Conservation (phyloP, 2,113 vertebrate species). For the Rhombomys opimus region DNA sequence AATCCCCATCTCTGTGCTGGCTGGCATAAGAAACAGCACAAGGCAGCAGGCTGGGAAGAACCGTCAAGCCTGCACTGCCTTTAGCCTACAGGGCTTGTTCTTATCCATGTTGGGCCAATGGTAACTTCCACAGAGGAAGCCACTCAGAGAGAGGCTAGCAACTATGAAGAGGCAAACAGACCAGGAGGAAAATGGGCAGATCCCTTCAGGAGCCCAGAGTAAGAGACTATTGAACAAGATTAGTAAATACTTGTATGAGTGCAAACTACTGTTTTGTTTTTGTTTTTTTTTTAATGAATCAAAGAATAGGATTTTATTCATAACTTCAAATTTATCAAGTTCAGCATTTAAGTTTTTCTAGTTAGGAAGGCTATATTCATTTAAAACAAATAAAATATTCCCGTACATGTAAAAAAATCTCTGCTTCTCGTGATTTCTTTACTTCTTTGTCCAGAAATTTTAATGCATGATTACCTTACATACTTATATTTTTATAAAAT, state of each 20-base stretch:
- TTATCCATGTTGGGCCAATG: background rate
- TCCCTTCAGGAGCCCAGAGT: background rate
- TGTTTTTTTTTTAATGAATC: background rate
- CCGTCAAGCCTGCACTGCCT: fast-evolving
- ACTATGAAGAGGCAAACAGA: background rate
- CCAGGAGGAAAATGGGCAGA: background rate
- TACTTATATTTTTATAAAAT: background rate
- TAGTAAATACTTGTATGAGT: background rate
- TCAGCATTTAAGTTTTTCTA: no score
- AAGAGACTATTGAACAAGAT: background rate
- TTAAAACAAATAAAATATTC: no score
- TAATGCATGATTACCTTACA: background rate
- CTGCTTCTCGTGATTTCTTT: background rate
- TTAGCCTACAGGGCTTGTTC: background rate
- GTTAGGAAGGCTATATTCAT: no score
- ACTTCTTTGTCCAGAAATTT: background rate
- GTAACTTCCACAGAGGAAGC: background rate
- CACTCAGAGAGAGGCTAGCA: background rate
- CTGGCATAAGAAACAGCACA: fast-evolving
- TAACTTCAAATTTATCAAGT: no score
- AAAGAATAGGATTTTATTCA: no score
- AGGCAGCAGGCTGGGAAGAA: background rate
- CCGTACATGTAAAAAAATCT: no score
- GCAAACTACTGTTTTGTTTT: background rate
- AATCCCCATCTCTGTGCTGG: background rate